Evolutionary conservation across 53 echinoderm and acorn worm species (phyloP).

Genomic region (Echinometra lucunter): DNA sequence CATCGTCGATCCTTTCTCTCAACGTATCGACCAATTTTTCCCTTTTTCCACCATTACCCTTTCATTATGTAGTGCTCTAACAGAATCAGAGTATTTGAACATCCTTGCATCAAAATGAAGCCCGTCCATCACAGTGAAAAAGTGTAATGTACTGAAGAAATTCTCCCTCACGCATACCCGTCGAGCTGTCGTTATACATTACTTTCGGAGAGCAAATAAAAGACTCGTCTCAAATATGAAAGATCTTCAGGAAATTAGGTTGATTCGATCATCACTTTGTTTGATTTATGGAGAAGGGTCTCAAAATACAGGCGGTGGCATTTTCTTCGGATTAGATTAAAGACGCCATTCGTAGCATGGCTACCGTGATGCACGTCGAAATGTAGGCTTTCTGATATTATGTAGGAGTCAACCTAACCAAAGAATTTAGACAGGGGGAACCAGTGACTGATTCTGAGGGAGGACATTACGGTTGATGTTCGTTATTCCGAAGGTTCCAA

Average conservation of each 20-base stretch:
- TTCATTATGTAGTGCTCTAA: not conserved
- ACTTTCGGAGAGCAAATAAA: constrained; percentile 7
- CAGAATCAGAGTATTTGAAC: not conserved
- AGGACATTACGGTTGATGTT: too few species aligned
- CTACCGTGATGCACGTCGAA: not conserved
- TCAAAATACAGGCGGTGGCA: constrained; percentile 8
- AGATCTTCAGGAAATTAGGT: constrained; percentile 28
- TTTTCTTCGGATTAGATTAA: not conserved
- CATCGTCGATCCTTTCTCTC: not conserved
- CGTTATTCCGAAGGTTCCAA: too few species aligned
- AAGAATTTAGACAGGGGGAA: too few species aligned
- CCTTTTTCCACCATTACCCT: not conserved
- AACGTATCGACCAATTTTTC: not conserved
- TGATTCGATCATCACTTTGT: constrained; percentile 15
- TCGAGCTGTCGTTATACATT: not conserved
- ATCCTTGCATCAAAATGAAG: not conserved
- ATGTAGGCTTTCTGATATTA: not conserved
- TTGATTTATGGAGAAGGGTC: constrained; percentile 16
- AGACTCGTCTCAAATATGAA: not conserved
- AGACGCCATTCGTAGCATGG: not conserved
- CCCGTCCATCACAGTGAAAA: not conserved
- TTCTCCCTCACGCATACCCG: not conserved
- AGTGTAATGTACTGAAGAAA: not conserved
- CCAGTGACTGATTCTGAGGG: too few species aligned
- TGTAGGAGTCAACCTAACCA: too few species aligned